A percentile compares a stretch with the other conserved stretches of the same genome.
Conservation (phyloP, 1,140 invertebrate species). For the Antheraea mylitta region DNA sequence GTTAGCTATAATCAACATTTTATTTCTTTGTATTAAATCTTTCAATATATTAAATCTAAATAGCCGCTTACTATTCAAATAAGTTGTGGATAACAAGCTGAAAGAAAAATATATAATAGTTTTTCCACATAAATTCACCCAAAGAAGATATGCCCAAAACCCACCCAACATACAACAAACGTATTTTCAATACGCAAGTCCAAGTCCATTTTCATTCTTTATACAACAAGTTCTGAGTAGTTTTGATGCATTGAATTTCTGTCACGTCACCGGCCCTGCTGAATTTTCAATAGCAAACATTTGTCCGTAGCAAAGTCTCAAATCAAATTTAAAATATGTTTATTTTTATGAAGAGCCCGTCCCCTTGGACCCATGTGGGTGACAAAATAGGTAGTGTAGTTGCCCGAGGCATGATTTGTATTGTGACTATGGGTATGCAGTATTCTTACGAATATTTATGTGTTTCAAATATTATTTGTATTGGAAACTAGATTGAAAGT, state of each 20-base stretch:
- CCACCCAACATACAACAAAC: neutral
- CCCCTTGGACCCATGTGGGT: conserved; percentile 61
- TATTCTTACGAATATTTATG: conserved; percentile 33
- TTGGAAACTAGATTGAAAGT: conserved; percentile 11
- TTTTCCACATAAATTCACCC: neutral
- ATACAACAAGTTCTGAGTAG: conserved; percentile 33
- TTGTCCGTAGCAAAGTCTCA: conserved; percentile 51
- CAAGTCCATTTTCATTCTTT: conserved; percentile 18
- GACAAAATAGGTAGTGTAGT: conserved; percentile 58
- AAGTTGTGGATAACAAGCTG: too few relatives aligned
- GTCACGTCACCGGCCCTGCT: conserved; percentile 61
- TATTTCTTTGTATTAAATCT: too few relatives aligned
- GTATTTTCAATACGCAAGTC: neutral
- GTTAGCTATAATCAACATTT: too few relatives aligned
- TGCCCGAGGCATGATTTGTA: conserved; percentile 43
- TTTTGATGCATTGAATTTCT: conserved; percentile 54
- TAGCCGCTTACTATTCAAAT: too few relatives aligned
- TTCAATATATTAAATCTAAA: too few relatives aligned
- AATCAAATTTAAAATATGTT: conserved; percentile 78
- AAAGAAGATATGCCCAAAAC: too few relatives aligned
- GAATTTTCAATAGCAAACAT: conserved; percentile 77
- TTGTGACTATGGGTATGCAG: conserved; percentile 52
- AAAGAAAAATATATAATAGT: neutral
- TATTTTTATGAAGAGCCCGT: conserved; percentile 69
- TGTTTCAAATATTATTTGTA: conserved; percentile 27